A percentile compares a stretch with the other conserved stretches of the same genome.
Evolutionary conservation across 2,888 invertebrate species (phyloP).

Genomic region (Hirudinaria manillensis): DNA sequence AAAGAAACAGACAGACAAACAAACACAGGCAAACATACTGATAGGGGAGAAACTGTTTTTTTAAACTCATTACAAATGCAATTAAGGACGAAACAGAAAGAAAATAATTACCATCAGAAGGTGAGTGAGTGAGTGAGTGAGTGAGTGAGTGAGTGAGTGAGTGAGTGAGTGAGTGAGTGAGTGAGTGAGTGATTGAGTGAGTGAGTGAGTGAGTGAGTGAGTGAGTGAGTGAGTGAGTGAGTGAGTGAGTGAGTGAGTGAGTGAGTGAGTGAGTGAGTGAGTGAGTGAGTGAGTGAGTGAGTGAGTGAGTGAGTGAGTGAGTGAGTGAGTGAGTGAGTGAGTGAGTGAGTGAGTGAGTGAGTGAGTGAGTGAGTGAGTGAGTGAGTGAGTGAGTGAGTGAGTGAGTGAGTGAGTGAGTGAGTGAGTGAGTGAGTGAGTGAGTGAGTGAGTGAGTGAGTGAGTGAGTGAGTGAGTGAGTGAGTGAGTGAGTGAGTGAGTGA

Average conservation of each 20-base stretch:
- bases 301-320: constrained; percentile 5
- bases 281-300: not conserved
- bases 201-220: constrained; percentile 17
- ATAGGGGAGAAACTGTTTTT: no score
- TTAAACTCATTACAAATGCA: no score
- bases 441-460: not conserved
- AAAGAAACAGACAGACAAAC: no score
- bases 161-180: constrained; percentile 26
- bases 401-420: constrained; percentile 23
- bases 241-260: not conserved
- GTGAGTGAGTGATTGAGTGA: constrained; percentile 24
- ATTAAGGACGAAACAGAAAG: no score
- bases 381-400: constrained; percentile 28
- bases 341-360: constrained; percentile 8
- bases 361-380: constrained; percentile 27
- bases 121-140: not conserved
- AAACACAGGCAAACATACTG: no score
- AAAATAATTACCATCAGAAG: not conserved
- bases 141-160: constrained; percentile 28
- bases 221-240: constrained; percentile 8
- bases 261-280: constrained; percentile 13
- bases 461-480: constrained; percentile 28
- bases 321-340: not conserved
- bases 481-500: constrained; percentile 26
- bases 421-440: constrained; percentile 16